phyloP scores from a whole-genome alignment of 2,113 vertebrate genomes.

The Gavia stellata region DNA sequence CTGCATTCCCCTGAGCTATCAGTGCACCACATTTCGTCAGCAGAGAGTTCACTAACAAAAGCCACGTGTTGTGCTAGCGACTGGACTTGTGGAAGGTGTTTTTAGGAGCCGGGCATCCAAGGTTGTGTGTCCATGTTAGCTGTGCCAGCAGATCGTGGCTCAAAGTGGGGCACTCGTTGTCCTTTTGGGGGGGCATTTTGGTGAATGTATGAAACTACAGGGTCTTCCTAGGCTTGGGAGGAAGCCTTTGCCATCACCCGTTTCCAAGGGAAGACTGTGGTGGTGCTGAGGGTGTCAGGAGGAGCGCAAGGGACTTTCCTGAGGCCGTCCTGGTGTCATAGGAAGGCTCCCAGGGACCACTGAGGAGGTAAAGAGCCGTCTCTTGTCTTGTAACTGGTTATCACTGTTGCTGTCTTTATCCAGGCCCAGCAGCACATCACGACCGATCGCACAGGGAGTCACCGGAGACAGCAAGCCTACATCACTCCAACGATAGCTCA shows the following conservation, averaged over 20 bases:
- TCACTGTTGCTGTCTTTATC: slow-evolving; percentile 45
- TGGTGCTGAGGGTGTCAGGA: neutral
- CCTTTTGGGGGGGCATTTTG: neutral
- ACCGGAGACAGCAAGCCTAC: slow-evolving; percentile 95
- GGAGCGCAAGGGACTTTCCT: neutral
- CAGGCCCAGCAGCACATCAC: slow-evolving; percentile 94
- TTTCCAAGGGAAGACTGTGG: neutral
- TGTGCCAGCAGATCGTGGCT: neutral
- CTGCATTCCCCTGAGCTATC: neutral
- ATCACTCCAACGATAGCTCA: slow-evolving; percentile 95
- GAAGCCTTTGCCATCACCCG: rapidly evolving
- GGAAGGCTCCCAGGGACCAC: neutral
- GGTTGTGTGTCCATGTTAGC: neutral
- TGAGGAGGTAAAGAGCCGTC: neutral
- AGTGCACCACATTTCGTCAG: neutral
- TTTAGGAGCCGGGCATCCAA: neutral
- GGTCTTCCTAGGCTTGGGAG: neutral
- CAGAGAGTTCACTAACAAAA: neutral
- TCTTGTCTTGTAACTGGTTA: neutral
- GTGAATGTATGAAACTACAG: neutral
- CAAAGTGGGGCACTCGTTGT: neutral
- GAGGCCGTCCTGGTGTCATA: neutral
- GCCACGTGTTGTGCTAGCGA: neutral
- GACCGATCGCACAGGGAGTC: slow-evolving; percentile 83
- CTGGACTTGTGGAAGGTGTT: neutral